Conservation (phyloP, 2,113 vertebrate genomes). For the Rafetus swinhoei region DNA sequence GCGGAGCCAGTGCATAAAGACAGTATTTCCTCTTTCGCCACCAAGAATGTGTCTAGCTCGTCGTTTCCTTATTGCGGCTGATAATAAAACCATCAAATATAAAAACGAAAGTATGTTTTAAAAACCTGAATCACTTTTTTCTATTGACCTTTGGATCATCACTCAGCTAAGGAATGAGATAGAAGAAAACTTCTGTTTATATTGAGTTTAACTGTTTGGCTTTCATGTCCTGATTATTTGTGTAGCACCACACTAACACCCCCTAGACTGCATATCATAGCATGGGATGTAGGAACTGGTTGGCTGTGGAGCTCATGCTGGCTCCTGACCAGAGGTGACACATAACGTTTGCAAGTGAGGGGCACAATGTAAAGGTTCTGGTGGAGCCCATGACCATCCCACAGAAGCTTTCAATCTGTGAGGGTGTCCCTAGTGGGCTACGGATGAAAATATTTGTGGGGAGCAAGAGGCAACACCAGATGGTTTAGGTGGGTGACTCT, state of each 20-base stretch:
- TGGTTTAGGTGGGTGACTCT: too few species aligned
- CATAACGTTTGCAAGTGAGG: too few species aligned
- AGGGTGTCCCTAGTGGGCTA: too few species aligned
- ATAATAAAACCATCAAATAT: not conserved
- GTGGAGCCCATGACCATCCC: too few species aligned
- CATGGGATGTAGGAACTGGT: not conserved
- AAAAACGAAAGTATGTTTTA: not conserved
- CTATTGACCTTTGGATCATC: not conserved
- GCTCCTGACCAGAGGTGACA: not conserved
- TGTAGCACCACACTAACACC: not conserved
- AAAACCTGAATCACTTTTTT: not conserved
- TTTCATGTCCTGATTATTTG: fast-evolving
- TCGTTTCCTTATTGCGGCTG: not conserved
- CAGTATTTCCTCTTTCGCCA: not conserved
- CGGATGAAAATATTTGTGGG: too few species aligned
- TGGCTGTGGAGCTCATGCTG: not conserved
- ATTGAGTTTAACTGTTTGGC: not conserved
- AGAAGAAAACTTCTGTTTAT: not conserved
- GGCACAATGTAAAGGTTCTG: too few species aligned
- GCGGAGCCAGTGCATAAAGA: not conserved
- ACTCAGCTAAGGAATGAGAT: fast-evolving
- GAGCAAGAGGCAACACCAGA: too few species aligned
- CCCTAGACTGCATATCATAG: not conserved
- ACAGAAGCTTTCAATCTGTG: too few species aligned
- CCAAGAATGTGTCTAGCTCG: not conserved